Percentiles rank a stretch among this genome's conserved stretches.
phyloP scores from a whole-genome alignment of 2,797 vertebrate species.

The Scarus forsteni region DNA sequence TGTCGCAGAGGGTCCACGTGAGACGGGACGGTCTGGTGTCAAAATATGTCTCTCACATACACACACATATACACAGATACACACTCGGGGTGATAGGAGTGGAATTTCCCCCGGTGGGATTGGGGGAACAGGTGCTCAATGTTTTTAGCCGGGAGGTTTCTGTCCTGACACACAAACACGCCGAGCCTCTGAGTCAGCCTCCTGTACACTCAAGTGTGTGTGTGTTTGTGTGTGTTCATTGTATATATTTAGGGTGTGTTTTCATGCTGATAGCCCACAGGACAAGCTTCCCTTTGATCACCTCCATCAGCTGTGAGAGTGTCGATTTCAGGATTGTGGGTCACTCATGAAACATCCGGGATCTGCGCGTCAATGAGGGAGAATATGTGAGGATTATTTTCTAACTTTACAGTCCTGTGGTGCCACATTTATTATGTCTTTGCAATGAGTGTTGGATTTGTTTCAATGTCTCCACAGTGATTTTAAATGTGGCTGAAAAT shows the following conservation, averaged over 20 bases:
- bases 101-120: slow-evolving; percentile 63
- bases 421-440: no score
- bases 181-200: slow-evolving; percentile 34
- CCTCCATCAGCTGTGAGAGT: not conserved
- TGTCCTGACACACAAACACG: slow-evolving; percentile 37
- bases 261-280: slow-evolving; percentile 19
- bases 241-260: slow-evolving; percentile 33
- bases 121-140: slow-evolving; percentile 68
- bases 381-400: no score
- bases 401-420: no score
- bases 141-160: slow-evolving; percentile 60
- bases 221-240: not conserved
- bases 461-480: no score
- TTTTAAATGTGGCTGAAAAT: no score
- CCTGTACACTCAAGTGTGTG: slow-evolving; percentile 1
- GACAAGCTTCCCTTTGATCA: slow-evolving; percentile 10
- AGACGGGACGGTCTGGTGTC: slow-evolving; percentile 49
- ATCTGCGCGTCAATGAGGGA: slow-evolving; percentile 4
- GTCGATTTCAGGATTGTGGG: slow-evolving; percentile 10
- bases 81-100: slow-evolving; percentile 30
- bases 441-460: no score
- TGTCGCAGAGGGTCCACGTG: slow-evolving; percentile 45
- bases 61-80: slow-evolving; percentile 23
- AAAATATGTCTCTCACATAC: slow-evolving; percentile 46
- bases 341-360: slow-evolving; percentile 18